Evolutionary conservation across 2,113 vertebrate species (phyloP).

Genomic region (Mormyrus iriodes): DNA sequence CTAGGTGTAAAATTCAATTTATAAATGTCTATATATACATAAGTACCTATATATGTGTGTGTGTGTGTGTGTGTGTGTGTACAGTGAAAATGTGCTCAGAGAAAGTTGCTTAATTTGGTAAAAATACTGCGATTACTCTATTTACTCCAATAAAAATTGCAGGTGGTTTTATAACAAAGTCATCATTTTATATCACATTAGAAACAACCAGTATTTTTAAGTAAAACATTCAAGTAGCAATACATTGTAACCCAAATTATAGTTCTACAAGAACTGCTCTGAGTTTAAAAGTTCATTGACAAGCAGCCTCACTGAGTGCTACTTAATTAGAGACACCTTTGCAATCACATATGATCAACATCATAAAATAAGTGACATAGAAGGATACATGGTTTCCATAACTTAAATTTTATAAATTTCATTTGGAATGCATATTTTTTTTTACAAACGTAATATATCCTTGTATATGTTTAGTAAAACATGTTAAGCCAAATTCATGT

Average conservation of each 20-base stretch:
- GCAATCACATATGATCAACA: not conserved
- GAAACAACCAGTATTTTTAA: not conserved
- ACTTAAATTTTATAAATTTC: not conserved
- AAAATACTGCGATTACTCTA: not conserved
- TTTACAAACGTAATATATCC: not conserved
- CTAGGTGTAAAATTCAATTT: not conserved
- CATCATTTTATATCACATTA: not conserved
- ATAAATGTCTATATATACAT: not conserved
- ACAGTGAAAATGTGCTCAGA: no score
- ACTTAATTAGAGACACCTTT: not conserved
- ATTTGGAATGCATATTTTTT: not conserved
- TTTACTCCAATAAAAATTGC: no score
- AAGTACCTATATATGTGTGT: no score
- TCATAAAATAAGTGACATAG: not conserved
- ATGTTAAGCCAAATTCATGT: not conserved
- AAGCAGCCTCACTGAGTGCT: not conserved
- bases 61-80: no score
- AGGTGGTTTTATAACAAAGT: not conserved
- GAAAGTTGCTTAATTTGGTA: not conserved
- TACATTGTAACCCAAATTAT: not conserved
- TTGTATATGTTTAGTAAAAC: not conserved
- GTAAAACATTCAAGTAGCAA: not conserved
- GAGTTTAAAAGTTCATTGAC: not conserved
- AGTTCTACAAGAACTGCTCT: not conserved
- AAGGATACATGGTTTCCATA: not conserved